Conservation (phyloP, 2,797 vertebrate genomes). For the Smutsia gigantea region DNA sequence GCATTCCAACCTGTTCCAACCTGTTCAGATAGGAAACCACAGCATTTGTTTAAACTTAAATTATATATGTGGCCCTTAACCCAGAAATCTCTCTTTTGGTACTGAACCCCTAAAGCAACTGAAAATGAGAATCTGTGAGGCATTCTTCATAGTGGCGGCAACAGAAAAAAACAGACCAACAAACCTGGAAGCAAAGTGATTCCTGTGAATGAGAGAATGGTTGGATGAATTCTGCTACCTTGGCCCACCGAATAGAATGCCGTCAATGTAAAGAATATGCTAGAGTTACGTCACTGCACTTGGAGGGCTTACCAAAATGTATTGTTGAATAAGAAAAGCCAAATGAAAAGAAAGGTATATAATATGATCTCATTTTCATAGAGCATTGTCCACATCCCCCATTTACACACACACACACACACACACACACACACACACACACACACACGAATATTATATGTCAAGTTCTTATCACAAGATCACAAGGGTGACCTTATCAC, state of each 20-base stretch:
- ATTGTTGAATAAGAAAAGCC: neutral
- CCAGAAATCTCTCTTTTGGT: neutral
- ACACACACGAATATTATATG: neutral
- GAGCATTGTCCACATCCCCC: neutral
- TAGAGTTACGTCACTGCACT: neutral
- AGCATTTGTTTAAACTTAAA: neutral
- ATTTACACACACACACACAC: neutral
- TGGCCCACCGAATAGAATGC: neutral
- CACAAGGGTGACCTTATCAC: too few species aligned
- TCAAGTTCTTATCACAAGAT: neutral
- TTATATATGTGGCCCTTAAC: neutral
- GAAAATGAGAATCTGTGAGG: neutral
- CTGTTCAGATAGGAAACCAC: neutral
- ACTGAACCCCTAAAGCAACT: neutral
- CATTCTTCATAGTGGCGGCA: neutral
- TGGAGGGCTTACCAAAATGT: neutral
- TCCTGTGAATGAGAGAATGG: neutral
- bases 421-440: neutral
- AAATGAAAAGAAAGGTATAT: neutral
- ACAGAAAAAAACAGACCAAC: neutral
- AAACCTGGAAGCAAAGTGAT: neutral
- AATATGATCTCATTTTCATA: neutral
- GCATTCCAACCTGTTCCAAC: neutral
- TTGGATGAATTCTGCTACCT: neutral
- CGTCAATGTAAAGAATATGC: neutral